Evolutionary conservation across 2,888 invertebrate species (phyloP).

Genomic region (Ornithoptera priamus): DNA sequence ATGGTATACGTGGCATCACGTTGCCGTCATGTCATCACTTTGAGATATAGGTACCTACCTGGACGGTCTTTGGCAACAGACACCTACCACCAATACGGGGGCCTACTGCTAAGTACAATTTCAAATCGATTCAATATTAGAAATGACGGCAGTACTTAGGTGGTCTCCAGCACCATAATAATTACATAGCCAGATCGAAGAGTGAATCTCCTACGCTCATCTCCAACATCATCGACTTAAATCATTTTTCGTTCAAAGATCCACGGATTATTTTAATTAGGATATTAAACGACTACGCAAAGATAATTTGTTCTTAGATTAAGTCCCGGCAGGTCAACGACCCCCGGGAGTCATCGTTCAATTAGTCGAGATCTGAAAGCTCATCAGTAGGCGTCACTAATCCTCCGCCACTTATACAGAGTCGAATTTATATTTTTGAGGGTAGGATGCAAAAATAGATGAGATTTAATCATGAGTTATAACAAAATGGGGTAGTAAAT

Average conservation of each 20-base stretch:
- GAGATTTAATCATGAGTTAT: neutral
- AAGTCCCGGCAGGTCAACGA: constrained; percentile 7
- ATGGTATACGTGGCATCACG: too few relatives aligned
- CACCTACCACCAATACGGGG: too few relatives aligned
- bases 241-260: constrained; percentile 4
- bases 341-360: constrained; percentile 7
- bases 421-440: neutral
- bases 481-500: neutral
- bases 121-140: too few relatives aligned
- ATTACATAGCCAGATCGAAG: too few relatives aligned
- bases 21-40: too few relatives aligned
- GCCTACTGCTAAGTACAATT: too few relatives aligned
- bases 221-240: neutral
- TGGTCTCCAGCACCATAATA: too few relatives aligned
- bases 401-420: neutral
- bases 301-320: constrained; percentile 18
- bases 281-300: constrained; percentile 16
- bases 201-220: too few relatives aligned
- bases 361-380: constrained; percentile 19
- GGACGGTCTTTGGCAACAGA: too few relatives aligned
- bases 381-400: neutral
- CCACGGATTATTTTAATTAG: constrained; percentile 14
- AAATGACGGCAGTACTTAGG: too few relatives aligned
- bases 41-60: too few relatives aligned
- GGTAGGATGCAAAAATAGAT: neutral